Conservation (phyloP, 2,113 vertebrate genomes). For the Micromys minutus region DNA sequence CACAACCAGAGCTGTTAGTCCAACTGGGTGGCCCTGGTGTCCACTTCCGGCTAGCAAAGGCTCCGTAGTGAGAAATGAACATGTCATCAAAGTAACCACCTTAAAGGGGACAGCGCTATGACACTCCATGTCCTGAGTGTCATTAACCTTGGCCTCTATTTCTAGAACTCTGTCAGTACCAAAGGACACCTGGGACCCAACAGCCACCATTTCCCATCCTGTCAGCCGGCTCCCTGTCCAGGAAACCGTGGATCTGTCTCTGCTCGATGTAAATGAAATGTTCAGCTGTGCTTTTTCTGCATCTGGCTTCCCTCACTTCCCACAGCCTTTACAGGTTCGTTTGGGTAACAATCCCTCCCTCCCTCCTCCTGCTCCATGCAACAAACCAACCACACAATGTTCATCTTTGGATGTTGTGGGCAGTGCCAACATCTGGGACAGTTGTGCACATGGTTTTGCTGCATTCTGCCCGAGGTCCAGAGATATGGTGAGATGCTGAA, state of each 20-base stretch:
- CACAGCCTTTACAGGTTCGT: background rate
- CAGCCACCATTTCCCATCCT: fast-evolving
- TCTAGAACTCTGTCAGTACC: background rate
- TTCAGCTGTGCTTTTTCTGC: fast-evolving
- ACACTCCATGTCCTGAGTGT: fast-evolving
- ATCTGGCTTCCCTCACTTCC: background rate
- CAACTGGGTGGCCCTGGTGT: background rate
- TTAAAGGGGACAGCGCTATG: fast-evolving
- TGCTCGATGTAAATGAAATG: fast-evolving
- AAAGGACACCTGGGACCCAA: background rate
- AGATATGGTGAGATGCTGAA: background rate
- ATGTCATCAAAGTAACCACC: fast-evolving
- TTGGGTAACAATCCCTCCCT: background rate
- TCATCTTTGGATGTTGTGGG: background rate
- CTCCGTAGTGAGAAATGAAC: background rate
- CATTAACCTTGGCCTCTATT: background rate
- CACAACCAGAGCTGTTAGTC: background rate
- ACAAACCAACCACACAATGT: fast-evolving
- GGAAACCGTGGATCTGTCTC: background rate
- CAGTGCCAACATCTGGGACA: background rate
- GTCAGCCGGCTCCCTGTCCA: fast-evolving
- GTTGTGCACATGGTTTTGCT: fast-evolving
- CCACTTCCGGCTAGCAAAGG: background rate
- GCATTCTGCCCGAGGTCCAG: background rate
- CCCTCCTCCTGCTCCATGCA: background rate